Evolutionary conservation across 2,888 invertebrate genomes (phyloP), one percentile per base, ranked within the genome.

Genomic region (Darwinula stevensoni): DNA sequence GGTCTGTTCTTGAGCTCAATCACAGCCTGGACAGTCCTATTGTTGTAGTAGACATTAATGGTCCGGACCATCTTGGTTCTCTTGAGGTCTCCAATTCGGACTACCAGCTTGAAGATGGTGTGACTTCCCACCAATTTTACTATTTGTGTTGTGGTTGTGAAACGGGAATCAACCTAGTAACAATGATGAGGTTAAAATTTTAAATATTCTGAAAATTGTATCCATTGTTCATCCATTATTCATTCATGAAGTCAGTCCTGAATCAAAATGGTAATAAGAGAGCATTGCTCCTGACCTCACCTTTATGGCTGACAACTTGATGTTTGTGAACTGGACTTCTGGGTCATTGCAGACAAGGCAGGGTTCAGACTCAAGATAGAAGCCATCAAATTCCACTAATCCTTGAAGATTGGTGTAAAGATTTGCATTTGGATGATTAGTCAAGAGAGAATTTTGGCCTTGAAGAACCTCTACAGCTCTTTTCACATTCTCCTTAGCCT

Each of bases 311-410:
- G 82, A 76, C 34, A 91, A 54, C 50, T 91, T 91, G 40, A 84
- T 76, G 33, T 72, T 75, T 1, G 73, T 61, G 61, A 80, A 71
- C 1, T 86, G 70, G 13, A 86, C 74, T 52, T 94, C 91, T 0
- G 88, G 88, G 55, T 88, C 88, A 54, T 91, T 91, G 53, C 94
- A 94, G 1, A 91, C 88, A 34, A 91, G 63, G 45, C 94, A 97
- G 0, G 94, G 94, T 48, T 91, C 88, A 14, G 82, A 80, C 56
- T 94, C 91, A 37, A 94, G 56, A 50, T 80, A 94, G 53, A 78
- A 88, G 0, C 91, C 91, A 47, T 88, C 88, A 29, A 88, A 63
- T 47, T 91, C 86, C 2, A 91, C 76, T 46, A 76, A 75, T n/a
- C 82, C 78, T 32, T 82, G 73, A 35, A 91, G 58, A 29, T 80